These are phyloP conservation scores for Lepilemur ruficaudatus DNA, from an alignment of 2,797 vertebrate genomes.

Conservation along the genomic window DNA sequence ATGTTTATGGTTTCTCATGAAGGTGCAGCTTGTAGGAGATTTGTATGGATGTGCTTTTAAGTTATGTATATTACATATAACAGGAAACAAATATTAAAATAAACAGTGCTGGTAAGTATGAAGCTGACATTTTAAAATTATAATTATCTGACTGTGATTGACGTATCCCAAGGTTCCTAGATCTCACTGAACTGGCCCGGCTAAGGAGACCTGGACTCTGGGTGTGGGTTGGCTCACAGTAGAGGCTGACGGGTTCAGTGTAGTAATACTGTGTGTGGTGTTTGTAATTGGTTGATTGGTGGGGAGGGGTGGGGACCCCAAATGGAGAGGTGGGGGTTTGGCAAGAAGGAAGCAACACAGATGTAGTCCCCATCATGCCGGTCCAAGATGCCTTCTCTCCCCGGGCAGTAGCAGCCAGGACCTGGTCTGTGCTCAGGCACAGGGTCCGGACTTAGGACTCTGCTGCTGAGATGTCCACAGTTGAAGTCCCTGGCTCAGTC, in stretches of 20 bases:
- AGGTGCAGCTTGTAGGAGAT: constrained; percentile 84
- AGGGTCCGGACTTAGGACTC: not conserved
- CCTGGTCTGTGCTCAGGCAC: constrained; percentile 2
- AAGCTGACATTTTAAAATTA: constrained; percentile 80
- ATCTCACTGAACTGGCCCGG: constrained; percentile 73
- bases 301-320: constrained; percentile 39
- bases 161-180: constrained; percentile 82
- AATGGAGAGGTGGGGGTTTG: constrained; percentile 19
- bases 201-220: constrained; percentile 49
- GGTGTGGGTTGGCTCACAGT: constrained; percentile 14
- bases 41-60: constrained; percentile 87
- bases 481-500: not conserved
- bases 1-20: constrained; percentile 82
- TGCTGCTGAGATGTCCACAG: not conserved
- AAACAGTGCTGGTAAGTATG: constrained; percentile 84
- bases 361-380: not conserved
- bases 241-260: constrained; percentile 50
- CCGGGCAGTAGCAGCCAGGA: not conserved
- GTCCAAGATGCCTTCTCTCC: constrained; percentile 56
- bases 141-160: constrained; percentile 83
- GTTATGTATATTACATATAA: constrained; percentile 87
- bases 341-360: constrained; percentile 58
- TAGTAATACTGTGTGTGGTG: constrained; percentile 75
- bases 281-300: constrained; percentile 76
- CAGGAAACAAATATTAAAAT: constrained; percentile 83